These are phyloP conservation scores for Galemys pyrenaicus DNA, from an alignment of 2,113 vertebrate genomes.

Conservation along the genomic window DNA sequence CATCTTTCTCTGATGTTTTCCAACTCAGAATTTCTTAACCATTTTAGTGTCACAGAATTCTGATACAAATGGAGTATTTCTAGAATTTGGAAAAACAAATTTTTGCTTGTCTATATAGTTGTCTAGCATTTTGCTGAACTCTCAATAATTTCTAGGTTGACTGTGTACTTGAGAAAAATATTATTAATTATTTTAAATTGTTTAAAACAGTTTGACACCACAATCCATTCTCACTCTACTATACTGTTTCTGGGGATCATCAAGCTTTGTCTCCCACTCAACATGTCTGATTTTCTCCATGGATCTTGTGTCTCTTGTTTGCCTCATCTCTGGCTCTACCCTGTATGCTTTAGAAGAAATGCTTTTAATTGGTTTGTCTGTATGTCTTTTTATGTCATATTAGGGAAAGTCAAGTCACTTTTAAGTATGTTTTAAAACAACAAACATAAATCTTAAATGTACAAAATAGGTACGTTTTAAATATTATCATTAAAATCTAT, in stretches of 20 bases:
- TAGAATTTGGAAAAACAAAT: neutral
- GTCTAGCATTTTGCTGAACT: neutral
- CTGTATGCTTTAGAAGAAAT: neutral
- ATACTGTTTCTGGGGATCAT: neutral
- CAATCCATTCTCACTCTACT: neutral
- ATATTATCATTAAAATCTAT: neutral
- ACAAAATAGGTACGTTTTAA: neutral
- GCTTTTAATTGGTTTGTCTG: neutral
- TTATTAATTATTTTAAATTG: neutral
- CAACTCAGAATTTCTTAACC: constrained; percentile 2
- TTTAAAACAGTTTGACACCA: neutral
- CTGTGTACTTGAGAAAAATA: neutral
- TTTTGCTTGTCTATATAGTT: neutral
- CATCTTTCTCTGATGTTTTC: neutral
- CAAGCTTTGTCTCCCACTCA: neutral
- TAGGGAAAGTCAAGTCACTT: neutral
- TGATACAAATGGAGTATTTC: neutral
- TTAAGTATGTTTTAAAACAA: constrained; percentile 53
- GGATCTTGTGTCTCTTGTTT: neutral
- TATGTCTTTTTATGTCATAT: neutral
- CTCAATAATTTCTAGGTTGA: neutral
- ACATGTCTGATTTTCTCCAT: neutral
- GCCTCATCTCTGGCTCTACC: neutral
- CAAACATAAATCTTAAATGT: neutral
- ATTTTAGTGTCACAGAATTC: neutral